Conservation (phyloP, 2,888 invertebrate genomes). For the Cyaniris semiargus region DNA sequence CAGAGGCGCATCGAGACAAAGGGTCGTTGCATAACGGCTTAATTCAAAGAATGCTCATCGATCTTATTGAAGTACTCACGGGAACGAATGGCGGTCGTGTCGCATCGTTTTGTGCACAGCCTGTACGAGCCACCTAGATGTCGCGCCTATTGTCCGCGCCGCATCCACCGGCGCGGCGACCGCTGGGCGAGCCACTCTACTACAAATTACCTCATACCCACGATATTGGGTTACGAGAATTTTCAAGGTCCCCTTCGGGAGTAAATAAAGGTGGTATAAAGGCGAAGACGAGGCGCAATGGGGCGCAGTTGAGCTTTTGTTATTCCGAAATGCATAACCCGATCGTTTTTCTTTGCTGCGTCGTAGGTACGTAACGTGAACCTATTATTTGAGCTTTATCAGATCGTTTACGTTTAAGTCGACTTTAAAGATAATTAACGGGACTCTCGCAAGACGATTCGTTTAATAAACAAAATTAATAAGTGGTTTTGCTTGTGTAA, state of each 20-base stretch:
- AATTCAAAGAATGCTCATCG: conserved; percentile 35
- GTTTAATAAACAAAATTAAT: neutral
- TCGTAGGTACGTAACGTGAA: conserved; percentile 65
- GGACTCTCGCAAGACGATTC: neutral
- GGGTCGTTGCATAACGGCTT: conserved; percentile 1
- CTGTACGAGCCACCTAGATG: conserved; percentile 79
- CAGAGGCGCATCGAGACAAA: conserved; percentile 18
- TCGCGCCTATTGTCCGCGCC: conserved; percentile 76
- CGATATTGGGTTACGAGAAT: conserved; percentile 80
- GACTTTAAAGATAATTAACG: neutral
- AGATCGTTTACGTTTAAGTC: neutral
- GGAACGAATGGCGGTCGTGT: conserved; percentile 10
- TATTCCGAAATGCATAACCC: conserved; percentile 70
- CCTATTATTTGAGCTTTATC: neutral
- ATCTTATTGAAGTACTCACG: conserved; percentile 29
- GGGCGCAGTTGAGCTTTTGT: conserved; percentile 67
- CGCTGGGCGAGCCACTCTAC: conserved; percentile 72
- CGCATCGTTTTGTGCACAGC: conserved; percentile 54
- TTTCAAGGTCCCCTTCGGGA: conserved; percentile 77
- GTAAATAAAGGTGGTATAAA: conserved; percentile 78
- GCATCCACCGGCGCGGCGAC: conserved; percentile 54
- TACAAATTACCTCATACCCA: conserved; percentile 77
- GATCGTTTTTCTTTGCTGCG: conserved; percentile 62
- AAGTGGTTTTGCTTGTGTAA: neutral
- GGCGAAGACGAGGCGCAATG: conserved; percentile 70